Evolutionary conservation across 2,888 invertebrate genomes (phyloP).

Genomic region (Macrophya alboannulata): DNA sequence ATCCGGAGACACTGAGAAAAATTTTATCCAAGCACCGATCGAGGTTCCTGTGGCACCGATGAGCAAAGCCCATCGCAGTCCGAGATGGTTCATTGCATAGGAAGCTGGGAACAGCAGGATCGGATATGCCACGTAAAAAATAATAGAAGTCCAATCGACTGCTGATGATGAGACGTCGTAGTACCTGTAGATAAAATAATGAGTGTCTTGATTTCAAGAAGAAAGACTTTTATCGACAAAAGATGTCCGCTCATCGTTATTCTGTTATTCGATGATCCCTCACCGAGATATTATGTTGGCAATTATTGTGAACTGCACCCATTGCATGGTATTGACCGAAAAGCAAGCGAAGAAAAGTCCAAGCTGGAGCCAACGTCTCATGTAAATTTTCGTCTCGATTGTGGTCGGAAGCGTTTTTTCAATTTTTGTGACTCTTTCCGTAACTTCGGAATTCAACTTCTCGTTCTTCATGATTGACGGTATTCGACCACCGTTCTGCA

Average conservation of each 20-base stretch:
- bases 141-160: slow-evolving; percentile 84
- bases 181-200: slow-evolving; percentile 64
- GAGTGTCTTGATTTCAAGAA: not conserved
- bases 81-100: slow-evolving; percentile 72
- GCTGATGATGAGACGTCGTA: slow-evolving; percentile 70
- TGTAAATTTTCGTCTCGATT: not conserved
- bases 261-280: not conserved
- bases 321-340: not conserved
- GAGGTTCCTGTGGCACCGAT: slow-evolving; percentile 61
- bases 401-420: not conserved
- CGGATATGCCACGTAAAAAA: slow-evolving; percentile 84
- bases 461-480: not conserved
- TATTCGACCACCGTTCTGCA: not conserved
- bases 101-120: slow-evolving; percentile 84
- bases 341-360: not conserved
- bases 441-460: not conserved
- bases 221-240: not conserved
- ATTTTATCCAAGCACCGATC: slow-evolving; percentile 64
- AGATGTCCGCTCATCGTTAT: not conserved
- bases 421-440: not conserved
- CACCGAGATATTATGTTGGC: slow-evolving; percentile 19
- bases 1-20: slow-evolving; percentile 58
- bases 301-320: not conserved
- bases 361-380: slow-evolving; percentile 29
- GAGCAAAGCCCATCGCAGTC: slow-evolving; percentile 65